phyloP scores from a whole-genome alignment of 2,797 vertebrate genomes.

The Melanotaenia maccullochi region DNA sequence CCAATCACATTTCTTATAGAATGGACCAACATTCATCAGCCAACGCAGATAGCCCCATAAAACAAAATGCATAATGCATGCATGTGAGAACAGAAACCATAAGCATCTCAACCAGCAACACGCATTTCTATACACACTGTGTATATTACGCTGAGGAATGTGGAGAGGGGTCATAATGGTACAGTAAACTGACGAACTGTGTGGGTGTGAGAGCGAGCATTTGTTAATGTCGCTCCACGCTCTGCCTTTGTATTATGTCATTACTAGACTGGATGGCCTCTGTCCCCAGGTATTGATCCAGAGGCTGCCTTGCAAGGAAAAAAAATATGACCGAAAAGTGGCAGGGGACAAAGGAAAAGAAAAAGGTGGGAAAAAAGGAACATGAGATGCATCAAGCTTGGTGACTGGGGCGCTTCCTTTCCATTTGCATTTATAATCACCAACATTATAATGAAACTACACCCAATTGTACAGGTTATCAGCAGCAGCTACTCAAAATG shows the following conservation, averaged over 20 bases:
- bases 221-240: constrained; percentile 61
- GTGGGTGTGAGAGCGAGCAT: constrained; percentile 62
- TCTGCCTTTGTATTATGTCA: constrained; percentile 58
- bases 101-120: constrained; percentile 39
- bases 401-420: background rate
- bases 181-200: constrained; percentile 22
- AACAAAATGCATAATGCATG: constrained; percentile 72
- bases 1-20: constrained; percentile 57
- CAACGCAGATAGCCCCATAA: constrained; percentile 49
- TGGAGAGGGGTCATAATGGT: constrained; percentile 33
- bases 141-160: constrained; percentile 38
- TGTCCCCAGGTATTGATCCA: constrained; percentile 71
- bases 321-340: constrained; percentile 38
- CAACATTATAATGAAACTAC: background rate
- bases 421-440: background rate
- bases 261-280: constrained; percentile 63
- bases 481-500: background rate
- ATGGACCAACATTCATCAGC: constrained; percentile 57
- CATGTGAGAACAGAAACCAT: constrained; percentile 45
- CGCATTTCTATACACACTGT: constrained; percentile 12
- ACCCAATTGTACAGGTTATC: background rate
- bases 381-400: constrained; percentile 15
- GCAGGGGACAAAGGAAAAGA: constrained; percentile 17
- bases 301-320: constrained; percentile 26
- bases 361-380: constrained; percentile 12